Evolutionary conservation across 2,888 invertebrate species (phyloP), one percentile per base, ranked within the genome.

Genomic region (Trissolcus brochymenae): DNA sequence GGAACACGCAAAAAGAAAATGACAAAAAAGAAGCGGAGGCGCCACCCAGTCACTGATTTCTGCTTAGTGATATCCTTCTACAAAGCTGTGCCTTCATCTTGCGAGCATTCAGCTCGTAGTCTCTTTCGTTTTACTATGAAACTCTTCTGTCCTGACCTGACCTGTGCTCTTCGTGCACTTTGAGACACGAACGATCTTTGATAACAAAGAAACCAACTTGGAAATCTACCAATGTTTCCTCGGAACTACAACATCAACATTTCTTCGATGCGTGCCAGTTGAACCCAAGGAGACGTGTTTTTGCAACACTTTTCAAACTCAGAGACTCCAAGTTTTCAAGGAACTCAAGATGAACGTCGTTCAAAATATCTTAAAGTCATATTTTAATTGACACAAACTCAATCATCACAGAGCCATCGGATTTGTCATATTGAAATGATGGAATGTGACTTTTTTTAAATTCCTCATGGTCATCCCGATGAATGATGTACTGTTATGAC

Each of bases 41-140:
- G 87, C 87, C 87, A 86, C 83, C 84, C 84, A 86, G 81, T 82
- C 81, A 84, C 87, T 86, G 87, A 87, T 87, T 87, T 87, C 87
- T 85, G 83, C 87, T 87, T 85, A 87, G 84, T 83, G 87, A 87
- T 87, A 87, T 84, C 86, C 81, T 80, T 80, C 81, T 76, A 87
- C 87, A 87, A 87, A 84, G 87, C 86, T 82, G 35, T 35, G 85
- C 87, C 85, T 87, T 87, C 87, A 87, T 87, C 84, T 85, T 81
- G 77, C 78, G 78, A 73, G 70, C 75, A 71, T 65, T 76, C 79
- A 46, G 46, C 41, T 54, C 51, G 72, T 11, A 57, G 57, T 68
- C 64, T 59, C 59, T 66, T 74, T 70, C 66, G 59, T 49, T 78
- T 74, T 57, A 67, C 71, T 64, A 57, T 57, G 54, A 56, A 79